These are phyloP conservation scores for Mormoops blainvillei DNA, from an alignment of 2,113 vertebrate genomes.

Conservation along the genomic window DNA sequence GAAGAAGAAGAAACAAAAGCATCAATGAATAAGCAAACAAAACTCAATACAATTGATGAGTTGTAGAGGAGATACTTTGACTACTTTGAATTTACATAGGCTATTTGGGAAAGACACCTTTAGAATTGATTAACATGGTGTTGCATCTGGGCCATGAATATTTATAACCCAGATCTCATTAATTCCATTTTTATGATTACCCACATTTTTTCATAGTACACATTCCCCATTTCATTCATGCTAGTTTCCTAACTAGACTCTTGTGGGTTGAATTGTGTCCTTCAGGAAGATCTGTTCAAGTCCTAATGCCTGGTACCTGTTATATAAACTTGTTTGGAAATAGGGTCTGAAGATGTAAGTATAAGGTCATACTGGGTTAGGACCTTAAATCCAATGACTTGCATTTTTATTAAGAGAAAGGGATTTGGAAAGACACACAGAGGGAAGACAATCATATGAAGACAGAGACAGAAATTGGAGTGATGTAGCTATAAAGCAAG, in stretches of 20 bases:
- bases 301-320: background rate
- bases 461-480: background rate
- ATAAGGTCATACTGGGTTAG: background rate
- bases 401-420: background rate
- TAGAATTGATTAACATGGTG: slow-evolving; percentile 37
- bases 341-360: background rate
- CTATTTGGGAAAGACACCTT: slow-evolving; percentile 33
- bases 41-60: background rate
- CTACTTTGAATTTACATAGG: slow-evolving; percentile 9
- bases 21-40: background rate
- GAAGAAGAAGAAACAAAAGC: slow-evolving; percentile 20
- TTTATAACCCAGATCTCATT: slow-evolving; percentile 6
- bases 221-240: background rate
- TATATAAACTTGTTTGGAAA: background rate
- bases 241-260: background rate
- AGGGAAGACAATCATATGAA: background rate
- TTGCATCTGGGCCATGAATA: slow-evolving; percentile 10
- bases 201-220: background rate
- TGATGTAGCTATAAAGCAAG: background rate
- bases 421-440: background rate
- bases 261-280: background rate
- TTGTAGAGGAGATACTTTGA: slow-evolving; percentile 5
- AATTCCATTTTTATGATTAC: slow-evolving; percentile 8
- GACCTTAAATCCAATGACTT: background rate
- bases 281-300: background rate